These are phyloP conservation scores for Griposia aprilina DNA, from an alignment of 2,888 invertebrate species.

Conservation along the genomic window DNA sequence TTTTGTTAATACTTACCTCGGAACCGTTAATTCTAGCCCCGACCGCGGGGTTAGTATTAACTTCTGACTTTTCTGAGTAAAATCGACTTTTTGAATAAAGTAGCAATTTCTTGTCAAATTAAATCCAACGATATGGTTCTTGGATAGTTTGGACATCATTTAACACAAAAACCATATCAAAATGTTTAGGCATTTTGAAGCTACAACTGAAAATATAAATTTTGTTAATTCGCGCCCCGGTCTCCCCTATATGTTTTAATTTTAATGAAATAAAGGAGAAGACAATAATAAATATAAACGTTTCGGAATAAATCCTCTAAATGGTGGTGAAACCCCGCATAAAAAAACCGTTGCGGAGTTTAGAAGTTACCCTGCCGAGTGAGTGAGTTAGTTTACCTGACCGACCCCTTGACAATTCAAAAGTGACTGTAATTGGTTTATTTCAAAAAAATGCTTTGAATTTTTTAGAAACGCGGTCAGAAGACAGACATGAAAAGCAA, in stretches of 20 bases:
- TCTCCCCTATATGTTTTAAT: conserved; percentile 1
- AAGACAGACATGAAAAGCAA: not conserved
- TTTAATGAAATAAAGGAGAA: no score
- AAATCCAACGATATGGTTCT: not conserved
- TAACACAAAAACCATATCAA: not conserved
- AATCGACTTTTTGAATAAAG: not conserved
- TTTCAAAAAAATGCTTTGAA: no score
- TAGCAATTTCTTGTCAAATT: not conserved
- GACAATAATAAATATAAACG: not conserved
- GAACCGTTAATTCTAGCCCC: no score
- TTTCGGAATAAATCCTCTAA: not conserved
- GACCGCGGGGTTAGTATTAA: no score
- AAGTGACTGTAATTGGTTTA: no score
- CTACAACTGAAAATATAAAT: no score
- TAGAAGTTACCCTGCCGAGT: no score
- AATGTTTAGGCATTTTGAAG: no score
- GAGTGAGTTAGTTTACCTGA: no score
- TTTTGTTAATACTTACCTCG: no score
- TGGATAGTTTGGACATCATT: not conserved
- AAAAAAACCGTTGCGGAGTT: not conserved
- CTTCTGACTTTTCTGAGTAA: no score
- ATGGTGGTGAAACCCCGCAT: not conserved
- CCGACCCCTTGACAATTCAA: no score
- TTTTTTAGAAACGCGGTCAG: not conserved
- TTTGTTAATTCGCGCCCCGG: not conserved